Evolutionary conservation across 1,140 invertebrate genomes (phyloP).

Genomic region (Musca vetustissima): DNA sequence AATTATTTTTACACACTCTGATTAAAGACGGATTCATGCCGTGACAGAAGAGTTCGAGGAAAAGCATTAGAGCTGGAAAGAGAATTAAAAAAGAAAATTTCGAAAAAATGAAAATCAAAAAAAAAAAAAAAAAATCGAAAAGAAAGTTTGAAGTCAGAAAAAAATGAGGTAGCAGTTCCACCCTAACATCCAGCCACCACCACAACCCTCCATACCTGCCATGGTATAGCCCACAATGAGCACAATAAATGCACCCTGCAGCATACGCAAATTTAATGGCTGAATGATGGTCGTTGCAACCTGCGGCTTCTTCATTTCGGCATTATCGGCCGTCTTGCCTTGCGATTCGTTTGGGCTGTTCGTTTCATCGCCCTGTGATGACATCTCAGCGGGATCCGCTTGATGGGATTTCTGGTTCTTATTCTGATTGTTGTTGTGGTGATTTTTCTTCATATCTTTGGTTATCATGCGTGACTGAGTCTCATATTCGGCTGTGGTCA

Average conservation of each 20-base stretch:
- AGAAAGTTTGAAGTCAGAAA: too few relatives aligned
- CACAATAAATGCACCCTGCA: slow-evolving; percentile 68
- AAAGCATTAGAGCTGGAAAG: slow-evolving; percentile 9
- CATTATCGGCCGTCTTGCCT: slow-evolving; percentile 30
- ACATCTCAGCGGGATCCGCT: background rate
- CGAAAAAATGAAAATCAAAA: slow-evolving; percentile 1
- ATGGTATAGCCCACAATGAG: slow-evolving; percentile 60
- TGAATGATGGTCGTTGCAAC: slow-evolving; percentile 53
- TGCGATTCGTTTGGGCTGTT: slow-evolving; percentile 30
- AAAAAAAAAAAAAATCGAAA: background rate
- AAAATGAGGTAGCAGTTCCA: background rate
- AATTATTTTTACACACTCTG: slow-evolving; percentile 21
- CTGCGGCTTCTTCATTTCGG: slow-evolving; percentile 16
- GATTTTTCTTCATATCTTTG: slow-evolving; percentile 32
- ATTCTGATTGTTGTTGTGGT: slow-evolving; percentile 16
- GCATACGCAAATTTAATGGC: slow-evolving; percentile 65
- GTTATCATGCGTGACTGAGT: slow-evolving; percentile 60
- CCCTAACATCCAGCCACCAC: background rate
- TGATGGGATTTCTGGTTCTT: background rate
- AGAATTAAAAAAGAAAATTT: background rate
- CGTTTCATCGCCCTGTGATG: background rate
- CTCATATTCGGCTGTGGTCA: slow-evolving; percentile 70
- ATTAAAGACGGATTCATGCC: slow-evolving; percentile 14
- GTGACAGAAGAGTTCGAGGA: slow-evolving; percentile 18
- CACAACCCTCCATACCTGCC: slow-evolving; percentile 35